Base-by-base conservation (phyloP, 1,140 invertebrate species). In the Chrysopa pallens region DNA sequence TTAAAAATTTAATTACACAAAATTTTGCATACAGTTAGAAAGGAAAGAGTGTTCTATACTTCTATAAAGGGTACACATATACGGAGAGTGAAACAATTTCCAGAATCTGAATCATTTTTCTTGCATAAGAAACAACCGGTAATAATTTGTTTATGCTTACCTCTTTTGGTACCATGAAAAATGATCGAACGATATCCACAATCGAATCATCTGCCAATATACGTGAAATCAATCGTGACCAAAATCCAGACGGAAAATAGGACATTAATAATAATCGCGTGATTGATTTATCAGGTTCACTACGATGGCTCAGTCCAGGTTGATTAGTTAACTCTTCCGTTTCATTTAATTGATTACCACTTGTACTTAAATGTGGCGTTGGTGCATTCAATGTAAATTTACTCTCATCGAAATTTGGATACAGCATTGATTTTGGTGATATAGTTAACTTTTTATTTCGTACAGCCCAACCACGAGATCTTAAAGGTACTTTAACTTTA, bases 201-300 rank as follows among this genome's bases (percentile, higher is more conserved):
- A 92, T 78, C 8, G 78, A 70, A 48, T 91, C 82, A 59, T 98
- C 93, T 0, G 89, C 89, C 17, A 98, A 61, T 39, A 97, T 78
- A 14, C 93, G 65, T 0, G 91, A 91, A 9, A 94, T 89, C 4
- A 98, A 68, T 8, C 94, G 67, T 0, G 93, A 87, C 95, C 94
- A 98, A 62, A 98, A 98, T 0, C 95, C 95, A 49, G 86, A 87
- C 0, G 95, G 95, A 57, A 98, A 89, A 62, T 98, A 98, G 0
- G 92, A 92, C 74, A 98, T 84, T 1, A 92, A 63, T 4, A 92
- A 61, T 23, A 92, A 61, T 7, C 89, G 63, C 0, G 76, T 70
- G 8, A 83, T 69, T 0, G 73, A 65, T 11, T 63, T 65, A 28
- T 72, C 70, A 0, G 67, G 62, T 38, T 72, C 67, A 3, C 65